Conservation (phyloP, 2,113 vertebrate genomes). For the Triplophysa dalaica region DNA sequence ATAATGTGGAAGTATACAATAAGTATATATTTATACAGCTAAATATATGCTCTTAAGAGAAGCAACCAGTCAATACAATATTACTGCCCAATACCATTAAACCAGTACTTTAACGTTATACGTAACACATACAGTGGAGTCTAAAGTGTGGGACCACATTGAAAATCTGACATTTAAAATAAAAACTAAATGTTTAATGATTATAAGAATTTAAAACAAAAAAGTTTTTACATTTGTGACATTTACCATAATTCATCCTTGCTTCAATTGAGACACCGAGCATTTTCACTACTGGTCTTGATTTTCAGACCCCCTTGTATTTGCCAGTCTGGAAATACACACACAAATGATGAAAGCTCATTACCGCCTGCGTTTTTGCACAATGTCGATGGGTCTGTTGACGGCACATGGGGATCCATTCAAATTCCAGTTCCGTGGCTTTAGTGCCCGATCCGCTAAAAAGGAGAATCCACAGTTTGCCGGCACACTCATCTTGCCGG, state of each 20-base stretch:
- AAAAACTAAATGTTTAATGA: too few species aligned
- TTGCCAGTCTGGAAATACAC: constrained; percentile 17
- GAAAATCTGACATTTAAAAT: background rate
- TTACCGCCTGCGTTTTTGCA: constrained; percentile 79
- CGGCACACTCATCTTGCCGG: constrained; percentile 72
- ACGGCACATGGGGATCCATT: constrained; percentile 76
- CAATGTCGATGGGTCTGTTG: constrained; percentile 80
- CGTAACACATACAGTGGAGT: too few species aligned
- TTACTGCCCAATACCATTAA: too few species aligned
- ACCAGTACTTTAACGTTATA: too few species aligned
- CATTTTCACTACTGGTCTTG: background rate
- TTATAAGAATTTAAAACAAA: background rate
- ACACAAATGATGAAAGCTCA: constrained; percentile 57
- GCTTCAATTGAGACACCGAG: background rate
- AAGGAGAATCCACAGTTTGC: constrained; percentile 68
- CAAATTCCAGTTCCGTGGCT: constrained; percentile 65
- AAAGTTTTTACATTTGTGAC: background rate
- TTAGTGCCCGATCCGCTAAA: constrained; percentile 64
- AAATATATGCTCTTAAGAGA: background rate
- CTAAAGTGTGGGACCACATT: background rate
- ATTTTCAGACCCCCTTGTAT: background rate
- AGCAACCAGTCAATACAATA: background rate
- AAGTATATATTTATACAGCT: background rate
- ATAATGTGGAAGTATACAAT: too few species aligned
- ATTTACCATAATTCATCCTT: background rate